Evolutionary conservation across 2,888 invertebrate genomes (phyloP).

Genomic region (Calliphora vomitoria): DNA sequence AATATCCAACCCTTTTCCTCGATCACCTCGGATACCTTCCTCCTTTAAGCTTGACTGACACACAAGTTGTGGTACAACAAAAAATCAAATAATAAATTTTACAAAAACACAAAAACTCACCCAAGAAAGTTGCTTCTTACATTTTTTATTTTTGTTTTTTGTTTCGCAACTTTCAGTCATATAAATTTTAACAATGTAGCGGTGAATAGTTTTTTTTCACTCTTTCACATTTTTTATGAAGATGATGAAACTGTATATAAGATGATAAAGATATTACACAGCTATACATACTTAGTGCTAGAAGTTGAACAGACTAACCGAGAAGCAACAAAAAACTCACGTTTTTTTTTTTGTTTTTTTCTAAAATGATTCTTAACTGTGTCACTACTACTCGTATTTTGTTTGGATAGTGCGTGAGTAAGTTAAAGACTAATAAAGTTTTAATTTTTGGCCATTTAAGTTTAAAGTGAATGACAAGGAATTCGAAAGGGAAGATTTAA

Average conservation of each 20-base stretch:
- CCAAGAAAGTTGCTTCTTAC: slow-evolving; percentile 34
- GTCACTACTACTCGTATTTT: slow-evolving; percentile 15
- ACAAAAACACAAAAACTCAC: slow-evolving; percentile 5
- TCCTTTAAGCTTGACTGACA: neutral
- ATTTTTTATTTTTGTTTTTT: slow-evolving; percentile 38
- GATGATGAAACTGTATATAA: slow-evolving; percentile 37
- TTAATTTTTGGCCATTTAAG: slow-evolving; percentile 30
- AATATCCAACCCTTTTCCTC: neutral
- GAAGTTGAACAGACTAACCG: slow-evolving; percentile 13
- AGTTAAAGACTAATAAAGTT: slow-evolving; percentile 16
- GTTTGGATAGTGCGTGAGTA: slow-evolving; percentile 12
- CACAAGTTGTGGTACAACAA: slow-evolving; percentile 1
- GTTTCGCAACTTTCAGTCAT: slow-evolving; percentile 40
- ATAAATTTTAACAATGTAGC: slow-evolving; percentile 55
- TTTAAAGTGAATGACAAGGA: neutral
- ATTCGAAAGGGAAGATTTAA: neutral
- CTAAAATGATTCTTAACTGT: neutral
- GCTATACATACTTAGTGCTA: neutral
- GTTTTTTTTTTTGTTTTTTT: too few relatives aligned
- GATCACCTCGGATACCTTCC: slow-evolving; percentile 7
- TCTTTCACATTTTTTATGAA: slow-evolving; percentile 1
- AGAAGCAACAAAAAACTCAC: neutral
- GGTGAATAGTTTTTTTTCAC: slow-evolving; percentile 50
- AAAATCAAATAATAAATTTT: slow-evolving; percentile 17
- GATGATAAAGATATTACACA: slow-evolving; percentile 40